These are phyloP conservation scores for Leptothorax acervorum DNA, from an alignment of 2,888 invertebrate species.

Conservation along the genomic window DNA sequence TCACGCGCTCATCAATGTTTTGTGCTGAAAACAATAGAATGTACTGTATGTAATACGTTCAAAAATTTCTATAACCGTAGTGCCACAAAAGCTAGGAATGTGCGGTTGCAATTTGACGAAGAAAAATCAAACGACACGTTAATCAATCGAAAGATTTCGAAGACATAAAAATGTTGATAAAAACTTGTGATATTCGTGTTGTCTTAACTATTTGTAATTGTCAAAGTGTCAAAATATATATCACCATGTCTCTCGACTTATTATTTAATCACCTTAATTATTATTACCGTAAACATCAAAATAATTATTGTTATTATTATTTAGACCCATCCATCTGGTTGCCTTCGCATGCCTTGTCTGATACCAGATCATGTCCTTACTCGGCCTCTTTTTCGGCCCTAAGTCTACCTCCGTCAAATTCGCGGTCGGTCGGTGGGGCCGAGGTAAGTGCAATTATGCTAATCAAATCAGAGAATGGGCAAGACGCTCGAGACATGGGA, in stretches of 20 bases:
- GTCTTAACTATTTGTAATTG: background rate
- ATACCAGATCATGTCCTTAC: background rate
- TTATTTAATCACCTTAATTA: background rate
- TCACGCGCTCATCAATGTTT: slow-evolving; percentile 29
- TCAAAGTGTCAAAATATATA: background rate
- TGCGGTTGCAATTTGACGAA: background rate
- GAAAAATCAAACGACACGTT: background rate
- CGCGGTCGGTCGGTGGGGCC: slow-evolving; percentile 67
- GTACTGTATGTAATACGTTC: background rate
- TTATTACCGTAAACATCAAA: background rate
- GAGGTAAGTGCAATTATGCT: slow-evolving; percentile 82
- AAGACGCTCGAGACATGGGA: slow-evolving; percentile 78
- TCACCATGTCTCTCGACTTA: background rate
- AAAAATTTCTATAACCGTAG: background rate
- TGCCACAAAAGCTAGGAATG: background rate
- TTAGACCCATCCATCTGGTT: background rate
- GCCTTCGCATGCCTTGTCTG: background rate
- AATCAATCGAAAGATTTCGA: background rate
- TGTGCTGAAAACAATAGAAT: slow-evolving; percentile 9
- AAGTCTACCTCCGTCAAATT: slow-evolving; percentile 70
- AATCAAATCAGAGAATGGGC: slow-evolving; percentile 83
- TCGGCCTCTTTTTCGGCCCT: background rate
- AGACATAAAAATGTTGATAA: background rate
- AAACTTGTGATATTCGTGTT: background rate
- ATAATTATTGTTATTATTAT: slow-evolving; percentile 3